Evolutionary conservation across 1,140 invertebrate genomes (phyloP).

Genomic region (Drosophila auraria): DNA sequence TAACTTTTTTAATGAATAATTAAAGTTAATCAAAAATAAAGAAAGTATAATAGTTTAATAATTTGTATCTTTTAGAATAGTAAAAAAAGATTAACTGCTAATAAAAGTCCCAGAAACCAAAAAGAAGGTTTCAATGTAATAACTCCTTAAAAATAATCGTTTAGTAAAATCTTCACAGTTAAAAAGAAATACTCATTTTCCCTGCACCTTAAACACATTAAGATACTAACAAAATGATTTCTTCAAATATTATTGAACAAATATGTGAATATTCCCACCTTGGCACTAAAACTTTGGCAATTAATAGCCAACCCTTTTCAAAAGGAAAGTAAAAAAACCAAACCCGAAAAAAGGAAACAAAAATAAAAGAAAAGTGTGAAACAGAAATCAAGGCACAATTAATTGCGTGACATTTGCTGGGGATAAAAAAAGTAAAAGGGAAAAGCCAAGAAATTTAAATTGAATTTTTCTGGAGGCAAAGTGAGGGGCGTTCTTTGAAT

Average conservation of each 20-base stretch:
- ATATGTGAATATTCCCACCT: not conserved
- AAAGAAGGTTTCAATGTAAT: no score
- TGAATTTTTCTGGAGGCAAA: constrained; percentile 44
- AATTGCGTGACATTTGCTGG: constrained; percentile 78
- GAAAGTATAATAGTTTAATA: no score
- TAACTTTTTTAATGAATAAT: no score
- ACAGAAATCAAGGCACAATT: constrained; percentile 80
- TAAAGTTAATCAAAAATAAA: no score
- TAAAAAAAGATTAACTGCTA: no score
- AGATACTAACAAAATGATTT: not conserved
- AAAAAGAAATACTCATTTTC: not conserved
- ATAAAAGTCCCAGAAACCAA: no score
- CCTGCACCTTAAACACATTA: no score
- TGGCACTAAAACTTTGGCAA: constrained; percentile 68
- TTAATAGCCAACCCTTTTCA: constrained; percentile 61
- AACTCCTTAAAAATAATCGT: no score
- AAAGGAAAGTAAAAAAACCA: constrained; percentile 5
- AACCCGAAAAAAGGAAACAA: constrained; percentile 45
- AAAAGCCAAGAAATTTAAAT: constrained; percentile 52
- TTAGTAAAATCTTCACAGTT: no score
- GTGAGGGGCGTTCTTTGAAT: constrained; percentile 11
- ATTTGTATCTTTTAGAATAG: no score
- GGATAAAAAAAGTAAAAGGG: constrained; percentile 24
- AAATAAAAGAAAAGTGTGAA: constrained; percentile 61
- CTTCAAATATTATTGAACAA: constrained; percentile 16